These are phyloP conservation scores for Callocephalon fimbriatum DNA, from an alignment of 2,113 vertebrate genomes.

Conservation along the genomic window DNA sequence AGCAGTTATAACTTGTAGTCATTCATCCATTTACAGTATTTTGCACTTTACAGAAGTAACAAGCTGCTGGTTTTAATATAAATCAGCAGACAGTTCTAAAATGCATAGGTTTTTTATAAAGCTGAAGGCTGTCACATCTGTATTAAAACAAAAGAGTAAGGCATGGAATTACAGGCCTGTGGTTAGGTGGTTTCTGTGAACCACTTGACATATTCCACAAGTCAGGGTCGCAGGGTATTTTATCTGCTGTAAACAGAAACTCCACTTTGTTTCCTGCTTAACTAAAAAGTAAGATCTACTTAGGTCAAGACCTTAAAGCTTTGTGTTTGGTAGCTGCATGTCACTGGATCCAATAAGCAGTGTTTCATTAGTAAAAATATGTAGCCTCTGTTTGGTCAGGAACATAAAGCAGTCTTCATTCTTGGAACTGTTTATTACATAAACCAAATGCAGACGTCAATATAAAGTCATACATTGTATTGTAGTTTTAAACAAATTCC, in stretches of 20 bases:
- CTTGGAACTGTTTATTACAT: not conserved
- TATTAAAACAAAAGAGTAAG: not conserved
- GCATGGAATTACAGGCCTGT: not conserved
- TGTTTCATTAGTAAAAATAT: not conserved
- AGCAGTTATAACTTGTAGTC: not conserved
- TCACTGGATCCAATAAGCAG: not conserved
- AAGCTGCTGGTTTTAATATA: not conserved
- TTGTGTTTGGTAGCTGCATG: not conserved
- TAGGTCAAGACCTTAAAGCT: not conserved
- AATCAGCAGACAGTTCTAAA: not conserved
- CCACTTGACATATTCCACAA: not conserved
- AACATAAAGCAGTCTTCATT: not conserved
- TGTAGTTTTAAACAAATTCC: not conserved
- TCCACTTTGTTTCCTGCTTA: not conserved
- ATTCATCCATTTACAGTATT: constrained; percentile 4
- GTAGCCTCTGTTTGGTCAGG: not conserved
- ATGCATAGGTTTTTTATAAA: not conserved
- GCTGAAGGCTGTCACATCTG: not conserved
- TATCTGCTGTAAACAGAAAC: not conserved
- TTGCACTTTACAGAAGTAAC: not conserved
- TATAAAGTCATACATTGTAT: not conserved
- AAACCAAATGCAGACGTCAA: not conserved
- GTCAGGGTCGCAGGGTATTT: not conserved
- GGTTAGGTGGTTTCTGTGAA: not conserved
- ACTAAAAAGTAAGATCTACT: not conserved